Conservation (phyloP, 2,797 vertebrate species). For the Myiotriccus ornatus region DNA sequence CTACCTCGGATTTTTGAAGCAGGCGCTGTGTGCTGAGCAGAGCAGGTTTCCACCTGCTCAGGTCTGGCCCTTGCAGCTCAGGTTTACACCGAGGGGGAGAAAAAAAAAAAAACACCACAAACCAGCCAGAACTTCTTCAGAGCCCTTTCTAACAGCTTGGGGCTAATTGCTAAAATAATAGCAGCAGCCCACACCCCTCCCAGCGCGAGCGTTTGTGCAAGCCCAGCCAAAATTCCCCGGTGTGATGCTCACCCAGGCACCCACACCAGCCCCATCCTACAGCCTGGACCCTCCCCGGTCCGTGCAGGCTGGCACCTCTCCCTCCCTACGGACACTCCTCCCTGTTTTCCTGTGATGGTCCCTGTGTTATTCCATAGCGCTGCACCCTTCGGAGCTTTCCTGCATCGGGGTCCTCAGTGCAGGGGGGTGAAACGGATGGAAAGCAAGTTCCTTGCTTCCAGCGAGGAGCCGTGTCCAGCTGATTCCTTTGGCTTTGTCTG, state of each 20-base stretch:
- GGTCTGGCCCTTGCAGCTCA: background rate
- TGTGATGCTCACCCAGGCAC: background rate
- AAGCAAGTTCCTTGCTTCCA: background rate
- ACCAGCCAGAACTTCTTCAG: background rate
- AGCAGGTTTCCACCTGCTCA: conserved; percentile 51
- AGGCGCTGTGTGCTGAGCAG: background rate
- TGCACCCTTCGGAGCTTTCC: background rate
- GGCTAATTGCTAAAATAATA: background rate
- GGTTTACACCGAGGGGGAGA: rapidly evolving
- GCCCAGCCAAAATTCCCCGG: background rate
- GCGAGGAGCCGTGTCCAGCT: background rate
- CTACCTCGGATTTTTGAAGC: background rate
- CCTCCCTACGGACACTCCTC: background rate
- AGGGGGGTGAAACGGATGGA: background rate
- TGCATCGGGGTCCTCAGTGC: background rate
- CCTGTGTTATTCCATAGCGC: background rate
- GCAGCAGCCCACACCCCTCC: background rate
- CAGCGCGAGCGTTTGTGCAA: background rate
- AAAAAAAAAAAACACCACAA: rapidly evolving
- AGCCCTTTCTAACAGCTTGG: background rate
- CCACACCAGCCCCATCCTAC: rapidly evolving
- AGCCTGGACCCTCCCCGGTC: background rate
- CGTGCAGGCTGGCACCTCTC: background rate
- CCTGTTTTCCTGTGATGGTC: background rate
- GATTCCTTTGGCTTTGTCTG: conserved; percentile 21